Base-by-base conservation (phyloP, 1,140 invertebrate species). In the Drosophila kanapiae region DNA sequence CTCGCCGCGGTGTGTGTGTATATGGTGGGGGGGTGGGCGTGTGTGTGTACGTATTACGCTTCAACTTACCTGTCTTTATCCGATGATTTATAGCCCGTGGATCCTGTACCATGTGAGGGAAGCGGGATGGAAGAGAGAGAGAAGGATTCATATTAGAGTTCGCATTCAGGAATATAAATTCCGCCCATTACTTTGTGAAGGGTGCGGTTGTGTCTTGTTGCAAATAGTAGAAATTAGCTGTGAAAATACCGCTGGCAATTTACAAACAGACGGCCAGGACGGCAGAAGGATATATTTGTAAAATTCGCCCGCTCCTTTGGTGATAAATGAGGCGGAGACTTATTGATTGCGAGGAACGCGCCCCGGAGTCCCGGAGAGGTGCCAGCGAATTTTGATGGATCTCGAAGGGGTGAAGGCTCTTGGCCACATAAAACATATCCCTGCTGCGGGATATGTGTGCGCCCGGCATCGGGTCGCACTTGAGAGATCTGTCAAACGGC, bases 31-130 rank as follows among this genome's bases (percentile, higher is more conserved):
- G 57, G 29, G 40, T 47, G 38, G 45, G 31, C 18, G 47, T 27
- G 53, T 33, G 72, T 62, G 65, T 63, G 54, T 60, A 56, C 38
- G 63, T 81, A 82, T 79, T 88, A 78, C 75, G 81, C 85, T 79
- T 90, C 85, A 90, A 86, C 87, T 92, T 90, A 92, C 91, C 91
- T 92, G 91, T 92, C 91, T 83, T 92, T 92, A 92, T 92, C 91
- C 79, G 91, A 92, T 92, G 91, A 92, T 92, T 92, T 92, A 92
- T 92, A 92, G 70, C 91, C 91, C 54, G 90, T 86, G 86, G 86
- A 88, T 90, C 91, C 91, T 92, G 87, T 59, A 31, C 45, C 69
- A 59, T 42, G 43, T n/a, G 45, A 42, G 69, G 29, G 47, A 29
- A 13, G 47, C 47, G 14, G 35, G 60, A 37, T 18, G 45, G 13